Base-by-base conservation (phyloP, 2,113 vertebrate genomes). In the Orcinus orca region DNA sequence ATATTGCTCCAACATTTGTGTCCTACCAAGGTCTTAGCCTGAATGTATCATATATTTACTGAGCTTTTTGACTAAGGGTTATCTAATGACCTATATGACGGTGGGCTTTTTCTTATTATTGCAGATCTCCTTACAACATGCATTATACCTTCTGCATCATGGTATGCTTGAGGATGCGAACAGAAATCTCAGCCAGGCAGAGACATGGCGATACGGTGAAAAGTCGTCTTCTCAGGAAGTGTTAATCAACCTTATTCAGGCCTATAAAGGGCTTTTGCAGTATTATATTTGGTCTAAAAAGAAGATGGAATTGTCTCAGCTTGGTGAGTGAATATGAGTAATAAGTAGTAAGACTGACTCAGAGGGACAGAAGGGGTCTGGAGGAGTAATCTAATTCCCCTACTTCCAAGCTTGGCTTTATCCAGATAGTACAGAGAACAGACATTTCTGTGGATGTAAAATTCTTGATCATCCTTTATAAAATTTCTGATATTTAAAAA, bases 101-200 rank as follows among this genome's bases (percentile, higher is more conserved):
- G 20, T 25, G 79, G 25, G 7, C 25, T 18, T 55, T 70, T 84
- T 36, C 85, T 44, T 31, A 36, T 65, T 87, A 3, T 70, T 80
- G 41, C 95, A 99, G 99, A 98, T 99, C 80, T 99, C 98, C 94
- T 97, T 99, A 97, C 99, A 99, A 80, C 99, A 99, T 3, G 92
- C 97, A 0, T 99, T 99, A 88, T 99, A 99, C 91, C 98, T 99
- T n/a, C 80, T 99, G 93, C 98, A 99, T 62, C 98, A 98, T 0
- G 99, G 99, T 25, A 97, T 98, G 89, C 63, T 99, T 38, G 98
- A 99, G 17, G 99, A 99, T 6, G 99, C 99, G 2, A 99, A 98
- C 86, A 98, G 97, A 74, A 99, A 98, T 80, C 97, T 99, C 41
- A 98, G 98, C 36, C 38, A 98, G 0, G 99, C 99, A 36, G 99